phyloP scores from a whole-genome alignment of 2,113 vertebrate genomes.

The Salvator merianae region DNA sequence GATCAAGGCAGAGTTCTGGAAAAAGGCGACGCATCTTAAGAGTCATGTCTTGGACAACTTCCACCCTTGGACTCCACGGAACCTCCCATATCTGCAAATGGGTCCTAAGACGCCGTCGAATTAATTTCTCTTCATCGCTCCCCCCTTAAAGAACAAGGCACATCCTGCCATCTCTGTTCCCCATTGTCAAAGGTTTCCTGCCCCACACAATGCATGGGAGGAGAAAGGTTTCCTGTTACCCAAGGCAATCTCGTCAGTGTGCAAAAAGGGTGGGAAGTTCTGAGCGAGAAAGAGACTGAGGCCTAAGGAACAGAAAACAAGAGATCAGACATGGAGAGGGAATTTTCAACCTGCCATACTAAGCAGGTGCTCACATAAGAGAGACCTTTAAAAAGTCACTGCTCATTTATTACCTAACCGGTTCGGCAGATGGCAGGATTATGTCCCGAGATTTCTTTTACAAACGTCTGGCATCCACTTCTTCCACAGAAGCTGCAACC shows the following conservation, averaged over 20 bases:
- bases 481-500: too few species aligned
- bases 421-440: too few species aligned
- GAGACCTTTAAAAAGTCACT: too few species aligned
- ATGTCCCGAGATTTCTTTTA: too few species aligned
- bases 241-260: constrained; percentile 21
- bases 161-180: constrained; percentile 17
- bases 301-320: not conserved
- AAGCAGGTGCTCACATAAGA: not conserved
- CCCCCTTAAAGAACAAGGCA: not conserved
- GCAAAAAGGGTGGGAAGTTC: not conserved
- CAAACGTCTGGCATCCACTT: too few species aligned
- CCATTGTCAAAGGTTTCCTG: constrained; percentile 33
- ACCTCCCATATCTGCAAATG: not conserved
- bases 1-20: too few species aligned
- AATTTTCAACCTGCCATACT: too few species aligned
- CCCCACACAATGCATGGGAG: constrained; percentile 33
- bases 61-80: not conserved
- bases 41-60: not conserved
- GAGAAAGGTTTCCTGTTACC: constrained; percentile 38
- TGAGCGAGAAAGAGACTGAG: not conserved
- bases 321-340: too few species aligned
- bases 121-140: not conserved
- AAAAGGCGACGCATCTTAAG: not conserved
- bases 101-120: not conserved
- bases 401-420: too few species aligned